phyloP scores from a whole-genome alignment of 1,140 invertebrate species.

The Pogonomyrmex californicus region DNA sequence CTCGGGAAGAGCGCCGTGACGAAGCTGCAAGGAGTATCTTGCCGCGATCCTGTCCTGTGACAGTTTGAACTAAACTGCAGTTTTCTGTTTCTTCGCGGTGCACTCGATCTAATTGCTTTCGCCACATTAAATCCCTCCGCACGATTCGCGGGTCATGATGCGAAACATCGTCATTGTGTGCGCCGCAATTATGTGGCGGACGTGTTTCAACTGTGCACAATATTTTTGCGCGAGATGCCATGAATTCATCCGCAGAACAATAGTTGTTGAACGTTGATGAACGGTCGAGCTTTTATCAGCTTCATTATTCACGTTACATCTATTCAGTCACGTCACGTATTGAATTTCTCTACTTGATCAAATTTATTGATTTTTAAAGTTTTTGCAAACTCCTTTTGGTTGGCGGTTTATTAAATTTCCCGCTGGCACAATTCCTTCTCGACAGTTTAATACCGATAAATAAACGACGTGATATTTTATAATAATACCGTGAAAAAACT shows the following conservation, averaged over 20 bases:
- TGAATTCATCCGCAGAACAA: neutral
- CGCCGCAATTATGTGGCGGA: conserved; percentile 8
- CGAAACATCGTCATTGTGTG: neutral
- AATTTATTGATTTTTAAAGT: neutral
- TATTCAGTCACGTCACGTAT: neutral
- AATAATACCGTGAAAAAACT: neutral
- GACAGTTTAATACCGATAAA: neutral
- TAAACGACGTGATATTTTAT: neutral
- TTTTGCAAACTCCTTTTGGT: neutral
- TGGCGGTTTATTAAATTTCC: neutral
- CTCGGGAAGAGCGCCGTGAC: conserved; percentile 22
- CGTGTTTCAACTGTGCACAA: conserved; percentile 1
- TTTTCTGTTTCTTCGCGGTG: conserved; percentile 53
- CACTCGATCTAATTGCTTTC: conserved; percentile 67
- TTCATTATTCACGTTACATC: conserved; percentile 25
- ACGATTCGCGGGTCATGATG: conserved; percentile 15
- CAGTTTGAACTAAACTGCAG: conserved; percentile 15
- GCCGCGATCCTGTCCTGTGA: neutral
- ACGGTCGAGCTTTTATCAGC: conserved; percentile 3
- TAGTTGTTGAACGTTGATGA: neutral
- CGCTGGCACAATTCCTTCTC: neutral
- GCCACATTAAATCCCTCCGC: conserved; percentile 45
- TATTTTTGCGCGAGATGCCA: conserved; percentile 7
- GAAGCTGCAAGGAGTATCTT: conserved; percentile 15
- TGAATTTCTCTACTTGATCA: neutral